Conservation (phyloP, 2,888 invertebrate genomes). For the Drosophila maculinotata region DNA sequence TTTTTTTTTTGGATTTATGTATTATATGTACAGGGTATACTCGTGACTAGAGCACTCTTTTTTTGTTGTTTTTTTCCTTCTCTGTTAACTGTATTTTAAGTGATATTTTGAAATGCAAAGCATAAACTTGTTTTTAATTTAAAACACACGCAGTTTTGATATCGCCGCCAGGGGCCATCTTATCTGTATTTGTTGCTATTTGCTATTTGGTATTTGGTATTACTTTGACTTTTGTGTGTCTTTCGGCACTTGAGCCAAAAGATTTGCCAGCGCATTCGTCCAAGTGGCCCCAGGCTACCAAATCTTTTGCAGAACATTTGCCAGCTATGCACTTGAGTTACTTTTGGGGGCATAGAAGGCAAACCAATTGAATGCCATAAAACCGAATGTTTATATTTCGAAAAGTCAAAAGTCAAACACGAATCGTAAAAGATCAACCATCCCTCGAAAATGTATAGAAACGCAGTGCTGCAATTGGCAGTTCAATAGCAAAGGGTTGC, state of each 20-base stretch:
- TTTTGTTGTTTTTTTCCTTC: not conserved
- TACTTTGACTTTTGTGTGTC: conserved; percentile 6
- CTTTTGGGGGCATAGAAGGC: conserved; percentile 47
- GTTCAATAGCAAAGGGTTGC: conserved; percentile 10
- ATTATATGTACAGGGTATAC: not conserved
- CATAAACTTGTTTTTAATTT: conserved; percentile 63
- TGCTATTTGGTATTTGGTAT: not conserved
- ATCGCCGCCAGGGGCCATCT: conserved; percentile 2
- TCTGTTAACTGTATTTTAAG: conserved; percentile 36
- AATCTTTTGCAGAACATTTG: conserved; percentile 35
- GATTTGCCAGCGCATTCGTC: conserved; percentile 50
- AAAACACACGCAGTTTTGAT: conserved; percentile 32
- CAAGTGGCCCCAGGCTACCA: conserved; percentile 35
- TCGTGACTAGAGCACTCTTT: not conserved
- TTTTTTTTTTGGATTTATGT: too few relatives aligned
- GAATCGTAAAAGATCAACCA: conserved; percentile 58
- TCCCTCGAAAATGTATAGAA: conserved; percentile 9
- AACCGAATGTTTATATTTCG: conserved; percentile 72
- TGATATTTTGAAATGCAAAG: conserved; percentile 39
- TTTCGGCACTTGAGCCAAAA: conserved; percentile 29
- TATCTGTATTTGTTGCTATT: conserved; percentile 9
- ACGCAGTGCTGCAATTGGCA: conserved; percentile 58
- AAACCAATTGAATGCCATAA: conserved; percentile 75
- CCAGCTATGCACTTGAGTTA: conserved; percentile 66
- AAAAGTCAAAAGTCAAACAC: conserved; percentile 79